Percentiles rank a stretch among this genome's conserved stretches.
phyloP scores from a whole-genome alignment of 2,113 vertebrate species.

The cat (Felis catus) region DNA sequence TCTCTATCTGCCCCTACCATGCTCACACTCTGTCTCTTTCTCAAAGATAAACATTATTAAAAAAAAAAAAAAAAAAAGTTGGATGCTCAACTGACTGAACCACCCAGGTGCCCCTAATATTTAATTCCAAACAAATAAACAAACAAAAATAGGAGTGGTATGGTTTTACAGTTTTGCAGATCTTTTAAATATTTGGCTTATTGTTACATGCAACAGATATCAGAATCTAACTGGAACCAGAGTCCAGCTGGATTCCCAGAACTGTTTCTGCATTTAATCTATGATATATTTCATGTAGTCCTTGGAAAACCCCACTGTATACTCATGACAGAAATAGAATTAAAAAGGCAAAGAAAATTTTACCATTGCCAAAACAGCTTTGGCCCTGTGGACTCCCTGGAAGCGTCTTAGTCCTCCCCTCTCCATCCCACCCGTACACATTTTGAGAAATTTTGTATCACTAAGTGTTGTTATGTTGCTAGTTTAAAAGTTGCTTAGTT shows the following conservation, averaged over 20 bases:
- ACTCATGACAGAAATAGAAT: background rate
- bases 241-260: background rate
- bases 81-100: too few relatives aligned
- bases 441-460: background rate
- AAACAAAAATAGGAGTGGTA: background rate
- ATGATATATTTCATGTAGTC: background rate
- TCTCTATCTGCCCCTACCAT: too few relatives aligned
- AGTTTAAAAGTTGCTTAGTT: background rate
- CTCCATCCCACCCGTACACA: background rate
- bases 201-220: background rate
- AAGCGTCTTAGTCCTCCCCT: background rate
- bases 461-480: background rate
- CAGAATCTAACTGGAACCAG: background rate
- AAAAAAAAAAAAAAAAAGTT: too few relatives aligned
- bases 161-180: background rate
- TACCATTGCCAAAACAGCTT: background rate
- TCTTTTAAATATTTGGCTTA: background rate
- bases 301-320: background rate
- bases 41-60: too few relatives aligned
- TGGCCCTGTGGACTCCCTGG: background rate
- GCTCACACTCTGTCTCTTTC: too few relatives aligned
- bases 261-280: background rate
- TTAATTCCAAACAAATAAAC: background rate
- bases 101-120: background rate
- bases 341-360: background rate